Evolutionary conservation across 2,888 invertebrate species (phyloP), one percentile per base, ranked within the genome.

Genomic region (Spodoptera exigua): DNA sequence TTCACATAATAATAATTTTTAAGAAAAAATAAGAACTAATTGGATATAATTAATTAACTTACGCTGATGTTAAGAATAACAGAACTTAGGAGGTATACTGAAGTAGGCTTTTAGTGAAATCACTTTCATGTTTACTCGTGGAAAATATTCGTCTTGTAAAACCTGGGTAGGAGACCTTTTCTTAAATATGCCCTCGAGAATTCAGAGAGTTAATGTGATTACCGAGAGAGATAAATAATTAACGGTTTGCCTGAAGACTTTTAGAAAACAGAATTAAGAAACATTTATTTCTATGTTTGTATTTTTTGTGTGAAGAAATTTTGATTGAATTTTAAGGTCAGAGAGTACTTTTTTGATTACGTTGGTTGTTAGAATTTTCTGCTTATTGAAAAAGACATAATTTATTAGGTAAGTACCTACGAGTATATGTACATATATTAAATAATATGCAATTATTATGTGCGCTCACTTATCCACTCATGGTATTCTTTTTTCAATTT

Each of bases 111-210:
- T 64, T 44, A 66, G 54, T 54, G 27, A 73, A 61, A 70, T 57
- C 43, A 54, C 36, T 69, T 55, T 5, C 27, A 56, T 39, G 39
- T 55, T 16, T 54, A 34, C 14, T 7, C 5, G 34, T 39, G 40
- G 52, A 63, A 70, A 61, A 54, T 62, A 51, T 43, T 54, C 43
- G 14, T 13, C 51, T 45, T 52, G 63, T 63, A 71, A 71, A 54
- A 52, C 43, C 43, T 55, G 16, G 53, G 41, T 63, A 41, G 21
- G 51, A 63, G 54, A 34, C 17, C n/a, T 17, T 10, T 27, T 51
- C 34, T 17, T 51, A 61, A 64, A 53, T 41, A 58, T 49, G 18
- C 70, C 70, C 46, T 21, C n/a, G 64, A 72, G 75, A 72, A 56
- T 61, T 74, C 52, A 47, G 27, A 0, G 37, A 41, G 52, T 44